Conservation (phyloP, 64 coral and sea anemone genomes). For the Cladopsammia gracilis region DNA sequence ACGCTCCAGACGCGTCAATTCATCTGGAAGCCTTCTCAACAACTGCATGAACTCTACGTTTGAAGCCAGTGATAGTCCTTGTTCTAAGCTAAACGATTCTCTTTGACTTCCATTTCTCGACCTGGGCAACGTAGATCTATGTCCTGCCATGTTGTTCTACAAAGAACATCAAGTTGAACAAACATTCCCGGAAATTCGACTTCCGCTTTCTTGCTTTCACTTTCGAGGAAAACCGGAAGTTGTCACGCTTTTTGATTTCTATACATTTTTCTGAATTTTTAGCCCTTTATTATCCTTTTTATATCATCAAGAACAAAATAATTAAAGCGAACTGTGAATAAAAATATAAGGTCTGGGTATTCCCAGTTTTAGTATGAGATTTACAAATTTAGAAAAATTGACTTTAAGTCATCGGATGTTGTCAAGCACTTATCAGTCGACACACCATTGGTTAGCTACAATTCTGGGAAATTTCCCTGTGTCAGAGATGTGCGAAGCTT, state of each 20-base stretch:
- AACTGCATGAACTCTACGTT: neutral
- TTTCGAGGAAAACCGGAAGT: constrained; percentile 27
- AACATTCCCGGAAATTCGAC: neutral
- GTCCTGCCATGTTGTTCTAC: neutral
- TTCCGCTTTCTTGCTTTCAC: neutral
- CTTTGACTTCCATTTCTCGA: neutral
- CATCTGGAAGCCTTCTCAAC: neutral
- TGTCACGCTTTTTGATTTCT: neutral
- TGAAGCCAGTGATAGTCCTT: neutral
- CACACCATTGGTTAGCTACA: neutral
- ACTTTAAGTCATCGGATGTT: no score
- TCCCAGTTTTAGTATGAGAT: no score
- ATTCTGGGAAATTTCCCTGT: constrained; percentile 10
- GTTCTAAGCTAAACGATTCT: neutral
- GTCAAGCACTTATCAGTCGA: neutral
- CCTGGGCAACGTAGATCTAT: neutral
- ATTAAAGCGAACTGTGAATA: no score
- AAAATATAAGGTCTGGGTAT: no score
- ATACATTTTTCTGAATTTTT: no score
- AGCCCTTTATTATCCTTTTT: no score
- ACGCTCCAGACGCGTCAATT: neutral
- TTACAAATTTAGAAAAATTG: no score
- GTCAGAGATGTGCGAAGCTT: neutral
- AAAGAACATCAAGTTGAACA: neutral
- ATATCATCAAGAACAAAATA: no score